Evolutionary conservation across 1,140 invertebrate species (phyloP), one percentile per base, ranked within the genome.

Genomic region (Drosophila novamexicana): DNA sequence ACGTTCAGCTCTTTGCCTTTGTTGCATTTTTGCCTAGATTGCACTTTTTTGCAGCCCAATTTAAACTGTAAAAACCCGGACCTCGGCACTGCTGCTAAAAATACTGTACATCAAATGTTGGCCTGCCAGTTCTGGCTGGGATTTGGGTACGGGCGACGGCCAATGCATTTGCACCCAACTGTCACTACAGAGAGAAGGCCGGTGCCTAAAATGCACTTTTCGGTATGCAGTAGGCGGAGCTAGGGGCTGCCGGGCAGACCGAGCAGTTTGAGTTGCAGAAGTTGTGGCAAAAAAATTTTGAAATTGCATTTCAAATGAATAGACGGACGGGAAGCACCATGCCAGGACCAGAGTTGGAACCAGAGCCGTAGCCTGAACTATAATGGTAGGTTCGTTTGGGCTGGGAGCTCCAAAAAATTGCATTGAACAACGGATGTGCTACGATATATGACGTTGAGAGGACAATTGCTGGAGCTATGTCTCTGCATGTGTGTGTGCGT

Each of bases 11-110:
- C 85, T 90, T 90, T 85, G 84, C 71, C 85, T 90, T 85, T 89
- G 85, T 90, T 89, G 85, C 85, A 89, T 89, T 89, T 89, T 89
- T 90, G 85, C 86, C 85, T 89, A 90, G 85, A 89, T 89, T 89
- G 85, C 85, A 89, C 79, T 89, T 89, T 89, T 89, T 89, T 89
- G 84, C 85, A 82, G 74, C 67, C 67, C 74, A 84, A 78, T 89
- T 75, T 64, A 89, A 89, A 75, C 77, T 77, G 77, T 52, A 78
- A 89, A 89, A 84, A 80, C 73, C 53, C 56, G 40, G 37, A 81
- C 64, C 52, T 18, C n/a, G 18, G n/a, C 44, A 22, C 37, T 22
- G 37, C 47, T 70, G 84, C 84, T 84, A 89, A 83, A 88, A 89
- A 89, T 89, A 89, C 89, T 88, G 84, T 65, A 89, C 80, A 84